Evolutionary conservation across 2,888 invertebrate species (phyloP), one percentile per base, ranked within the genome.

Genomic region (Psylliodes chrysocephalus): DNA sequence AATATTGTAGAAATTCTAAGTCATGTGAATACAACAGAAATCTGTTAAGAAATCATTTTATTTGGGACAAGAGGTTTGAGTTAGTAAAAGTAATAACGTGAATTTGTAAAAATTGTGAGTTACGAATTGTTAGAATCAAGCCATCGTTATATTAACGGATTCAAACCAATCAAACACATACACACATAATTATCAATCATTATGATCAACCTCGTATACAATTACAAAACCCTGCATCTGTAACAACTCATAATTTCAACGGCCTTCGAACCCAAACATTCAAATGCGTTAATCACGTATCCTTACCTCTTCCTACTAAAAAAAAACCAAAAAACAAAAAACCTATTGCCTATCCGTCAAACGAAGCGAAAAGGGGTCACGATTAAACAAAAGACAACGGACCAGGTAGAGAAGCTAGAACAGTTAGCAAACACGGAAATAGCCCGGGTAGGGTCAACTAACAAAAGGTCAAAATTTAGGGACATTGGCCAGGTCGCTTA

Each of bases 391-490:
- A 69, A 69, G 69, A 60, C 63, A 38, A 53, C 28, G 38, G 49
- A 52, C 64, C 69, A 69, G 69, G 69, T 69, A 69, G 60, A 49
- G 63, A 61, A 64, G 61, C 59, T 55, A 66, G 63, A 63, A 62
- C 63, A 65, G 65, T 47, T 38, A 62, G 59, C 60, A 67, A 71
- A 71, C 63, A 68, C 66, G 70, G 68, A 70, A 71, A 66, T 63
- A 59, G 71, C 70, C 66, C 60, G 63, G 63, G 68, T 52, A 64
- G 72, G 72, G 72, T 71, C 71, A 71, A 69, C 68, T 64, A 74
- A 73, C 74, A 77, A 76, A 71, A 76, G 77, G 77, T 77, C 77
- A 78, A 75, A n/a, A 77, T 75, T 77, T 75, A 71, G 78, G 78
- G 77, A 78, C 78, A 77, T 67, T 78, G 77, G 76, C 77, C 75